These are phyloP conservation scores for Lycodopsis pacificus DNA, from an alignment of 2,797 vertebrate genomes.

Conservation along the genomic window DNA sequence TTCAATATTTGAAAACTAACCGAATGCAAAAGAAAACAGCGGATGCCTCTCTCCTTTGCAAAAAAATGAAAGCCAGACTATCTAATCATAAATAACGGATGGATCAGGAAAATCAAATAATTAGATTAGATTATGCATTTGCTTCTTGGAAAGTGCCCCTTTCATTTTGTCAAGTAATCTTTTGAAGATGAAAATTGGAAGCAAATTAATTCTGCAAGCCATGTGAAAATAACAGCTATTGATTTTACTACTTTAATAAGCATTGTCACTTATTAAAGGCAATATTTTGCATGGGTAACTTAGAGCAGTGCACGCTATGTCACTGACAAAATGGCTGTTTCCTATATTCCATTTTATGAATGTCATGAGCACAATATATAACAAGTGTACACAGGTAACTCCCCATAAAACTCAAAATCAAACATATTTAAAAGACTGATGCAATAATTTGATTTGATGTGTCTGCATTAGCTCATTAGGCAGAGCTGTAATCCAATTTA, in stretches of 20 bases:
- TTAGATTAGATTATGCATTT: constrained; percentile 1
- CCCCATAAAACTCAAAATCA: background rate
- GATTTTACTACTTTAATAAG: background rate
- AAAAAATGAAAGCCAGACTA: constrained; percentile 19
- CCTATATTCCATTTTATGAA: background rate
- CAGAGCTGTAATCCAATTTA: background rate
- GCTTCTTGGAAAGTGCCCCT: background rate
- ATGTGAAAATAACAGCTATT: background rate
- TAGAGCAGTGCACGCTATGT: no score
- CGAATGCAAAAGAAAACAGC: constrained; percentile 40
- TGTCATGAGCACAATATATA: background rate
- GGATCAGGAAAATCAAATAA: background rate
- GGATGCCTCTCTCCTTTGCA: constrained; percentile 5
- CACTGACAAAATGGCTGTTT: background rate
- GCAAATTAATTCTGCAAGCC: background rate
- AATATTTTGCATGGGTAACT: background rate
- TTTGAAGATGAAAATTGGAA: background rate
- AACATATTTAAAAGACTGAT: no score
- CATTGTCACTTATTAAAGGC: background rate
- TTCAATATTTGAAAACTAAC: constrained; percentile 55
- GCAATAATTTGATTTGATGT: background rate
- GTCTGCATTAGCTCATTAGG: background rate
- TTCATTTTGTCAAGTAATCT: background rate
- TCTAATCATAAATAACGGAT: constrained; percentile 1
- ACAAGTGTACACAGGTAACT: no score